Base-by-base conservation (phyloP, 2,888 invertebrate species). In the Hedya salicella region DNA sequence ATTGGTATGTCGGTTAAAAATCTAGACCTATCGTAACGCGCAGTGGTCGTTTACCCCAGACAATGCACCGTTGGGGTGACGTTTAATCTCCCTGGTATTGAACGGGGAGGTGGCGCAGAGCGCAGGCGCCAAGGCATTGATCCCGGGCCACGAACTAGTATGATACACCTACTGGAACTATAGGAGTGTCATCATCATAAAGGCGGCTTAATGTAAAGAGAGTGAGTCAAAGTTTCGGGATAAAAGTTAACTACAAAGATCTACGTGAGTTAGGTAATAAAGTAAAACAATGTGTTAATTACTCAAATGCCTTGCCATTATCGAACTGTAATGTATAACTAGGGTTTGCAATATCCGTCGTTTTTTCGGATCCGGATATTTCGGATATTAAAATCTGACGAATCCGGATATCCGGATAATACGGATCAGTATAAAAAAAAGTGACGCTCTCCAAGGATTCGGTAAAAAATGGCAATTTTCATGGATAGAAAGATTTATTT, bases 11-110 rank as follows among this genome's bases (percentile, higher is more conserved):
- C 25, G 39, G 46, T 56, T 25, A 62, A 60, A 57, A 59, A 40
- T 74, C 76, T 78, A 88, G 89, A 90, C 90, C 90, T 90, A 90
- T 89, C 83, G 79, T 90, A 90, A 90, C 86, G 85, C 87, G 74
- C 68, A 75, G 75, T 78, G 86, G 87, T 87, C 88, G 82, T 88
- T 89, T 88, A 87, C 88, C 88, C 79, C 82, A 69, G 77, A 73
- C 74, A 75, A 74, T 77, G 81, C 80, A 75, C 72, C 72, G 78
- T 71, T 81, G 72, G 85, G 85, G 83, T 86, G 86, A 86, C 86
- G 86, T 84, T 82, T 80, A 73, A 73, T 73, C 74, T 68, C 68
- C 70, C 68, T 60, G 19, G 75, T 87, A 89, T 88, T 70, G 89
- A 87, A 67, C 81, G 75, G 68, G 65, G 68, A 60, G 14, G 78